These are phyloP conservation scores for Enteromius viviparus DNA, from an alignment of 2,797 vertebrate genomes.

Conservation along the genomic window DNA sequence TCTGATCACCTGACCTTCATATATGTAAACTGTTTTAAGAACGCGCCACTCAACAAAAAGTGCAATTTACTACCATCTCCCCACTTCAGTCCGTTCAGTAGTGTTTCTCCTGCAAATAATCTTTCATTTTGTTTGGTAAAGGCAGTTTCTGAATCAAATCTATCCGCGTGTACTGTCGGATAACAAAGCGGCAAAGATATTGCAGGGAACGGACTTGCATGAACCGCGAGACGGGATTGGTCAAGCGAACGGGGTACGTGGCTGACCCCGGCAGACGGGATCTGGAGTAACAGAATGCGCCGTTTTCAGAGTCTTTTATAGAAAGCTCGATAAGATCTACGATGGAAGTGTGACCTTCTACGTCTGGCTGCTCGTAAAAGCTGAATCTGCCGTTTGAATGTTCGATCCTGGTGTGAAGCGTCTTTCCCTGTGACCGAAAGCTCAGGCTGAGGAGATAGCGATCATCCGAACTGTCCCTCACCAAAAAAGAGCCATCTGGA, in stretches of 20 bases:
- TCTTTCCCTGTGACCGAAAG: conserved; percentile 96
- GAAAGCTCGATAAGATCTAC: conserved; percentile 98
- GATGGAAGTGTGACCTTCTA: conserved; percentile 97
- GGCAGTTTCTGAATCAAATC: conserved; percentile 99
- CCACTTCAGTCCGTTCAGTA: conserved; percentile 87
- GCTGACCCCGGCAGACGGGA: conserved; percentile 97
- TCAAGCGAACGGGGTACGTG: conserved; percentile 95
- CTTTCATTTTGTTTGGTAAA: conserved; percentile 99
- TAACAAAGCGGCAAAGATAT: conserved; percentile 98
- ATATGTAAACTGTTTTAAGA: conserved; percentile 91
- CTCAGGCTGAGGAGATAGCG: conserved; percentile 97
- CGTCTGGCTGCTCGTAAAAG: conserved; percentile 98
- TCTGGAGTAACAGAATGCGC: conserved; percentile 97
- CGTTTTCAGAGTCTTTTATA: conserved; percentile 97
- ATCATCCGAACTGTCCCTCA: conserved; percentile 97
- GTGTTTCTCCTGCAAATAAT: conserved; percentile 99
- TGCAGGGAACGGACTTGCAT: conserved; percentile 99
- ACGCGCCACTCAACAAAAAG: conserved; percentile 90
- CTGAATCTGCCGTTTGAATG: conserved; percentile 99
- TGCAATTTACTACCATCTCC: conserved; percentile 89
- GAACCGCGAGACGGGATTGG: conserved; percentile 95
- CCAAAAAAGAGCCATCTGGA: conserved; percentile 94
- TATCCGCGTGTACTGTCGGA: conserved; percentile 97
- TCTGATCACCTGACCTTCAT: conserved; percentile 78
- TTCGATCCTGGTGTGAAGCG: conserved; percentile 97